Evolutionary conservation across 2,113 vertebrate species (phyloP).

Genomic region (Sigmodon hispidus): DNA sequence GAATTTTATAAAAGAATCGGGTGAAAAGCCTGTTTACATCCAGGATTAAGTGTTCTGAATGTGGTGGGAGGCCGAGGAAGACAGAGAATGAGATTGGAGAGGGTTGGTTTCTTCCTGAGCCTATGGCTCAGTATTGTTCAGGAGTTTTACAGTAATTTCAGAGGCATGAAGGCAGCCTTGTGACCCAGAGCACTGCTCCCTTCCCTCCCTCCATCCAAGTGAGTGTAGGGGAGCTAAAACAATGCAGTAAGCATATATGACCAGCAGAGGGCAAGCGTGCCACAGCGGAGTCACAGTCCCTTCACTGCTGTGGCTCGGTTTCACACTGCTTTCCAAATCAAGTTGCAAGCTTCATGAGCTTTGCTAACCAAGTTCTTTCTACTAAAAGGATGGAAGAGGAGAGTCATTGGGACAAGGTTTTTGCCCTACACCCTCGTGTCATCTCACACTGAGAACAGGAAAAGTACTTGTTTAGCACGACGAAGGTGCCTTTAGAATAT

Average conservation of each 20-base stretch:
- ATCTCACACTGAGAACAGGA: slow-evolving; percentile 2
- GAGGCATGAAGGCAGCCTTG: not conserved
- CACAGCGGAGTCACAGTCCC: not conserved
- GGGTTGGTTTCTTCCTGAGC: not conserved
- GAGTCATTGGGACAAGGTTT: not conserved
- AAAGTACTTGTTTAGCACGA: not conserved
- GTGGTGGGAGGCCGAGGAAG: not conserved
- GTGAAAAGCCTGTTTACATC: slow-evolving; percentile 15
- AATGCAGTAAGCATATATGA: not conserved
- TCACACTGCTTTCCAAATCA: not conserved
- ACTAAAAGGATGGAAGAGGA: not conserved
- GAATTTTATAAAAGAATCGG: slow-evolving; percentile 62
- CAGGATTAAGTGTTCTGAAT: slow-evolving; percentile 32
- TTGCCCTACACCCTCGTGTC: not conserved
- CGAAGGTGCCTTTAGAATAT: not conserved
- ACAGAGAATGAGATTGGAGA: not conserved
- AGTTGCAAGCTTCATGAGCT: not conserved
- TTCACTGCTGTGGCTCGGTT: not conserved
- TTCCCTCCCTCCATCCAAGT: rapidly evolving
- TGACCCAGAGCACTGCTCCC: not conserved
- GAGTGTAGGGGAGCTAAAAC: not conserved
- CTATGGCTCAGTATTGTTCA: not conserved
- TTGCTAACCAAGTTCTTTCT: not conserved
- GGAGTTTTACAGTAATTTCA: not conserved
- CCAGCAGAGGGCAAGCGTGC: slow-evolving; percentile 67